Evolutionary conservation across 2,888 invertebrate genomes (phyloP), one percentile per base, ranked within the genome.

Genomic region (Lasioglossum malachurum): DNA sequence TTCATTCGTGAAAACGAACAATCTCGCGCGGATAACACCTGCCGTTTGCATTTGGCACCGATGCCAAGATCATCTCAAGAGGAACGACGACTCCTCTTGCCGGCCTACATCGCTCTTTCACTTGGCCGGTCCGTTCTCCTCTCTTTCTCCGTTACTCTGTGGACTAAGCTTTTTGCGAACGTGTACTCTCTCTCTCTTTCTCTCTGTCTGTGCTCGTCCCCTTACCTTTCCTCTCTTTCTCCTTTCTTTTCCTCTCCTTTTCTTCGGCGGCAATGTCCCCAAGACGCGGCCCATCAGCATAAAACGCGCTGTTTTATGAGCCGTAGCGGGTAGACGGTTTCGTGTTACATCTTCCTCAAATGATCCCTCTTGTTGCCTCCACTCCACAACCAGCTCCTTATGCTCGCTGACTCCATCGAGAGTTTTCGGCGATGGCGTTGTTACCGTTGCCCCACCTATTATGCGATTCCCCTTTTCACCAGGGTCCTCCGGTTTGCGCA

Each of bases 251-350:
- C 75, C 44, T 16, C 72, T 74, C 87, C 81, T 84, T 87, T 89
- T 88, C 83, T 87, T 87, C 82, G 84, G 90, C 92, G 93, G 92
- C 92, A 92, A 94, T 93, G 92, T 92, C 92, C 88, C 83, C 90
- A 83, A 91, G 90, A 92, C 92, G 89, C 87, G 87, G 12, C 49
- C 94, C 94, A 94, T 95, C 94, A 95, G 94, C 94, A 94, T 95
- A 95, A 95, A 95, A 94, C 92, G 94, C 90, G 93, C 90, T 89
- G 93, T 93, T 95, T 95, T 95, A 95, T 93, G 94, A 94, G 92
- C 93, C 94, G 93, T 95, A 93, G 91, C 93, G 91, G 91, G 92
- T 93, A 92, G 93, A 93, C 92, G 91, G 91, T 92, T 91, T 93
- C 93, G 92, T 91, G 92, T 94, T 94, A 94, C 93, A 92, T 94